Evolutionary conservation across 2,113 vertebrate genomes (phyloP).

Genomic region (Neogale vison): DNA sequence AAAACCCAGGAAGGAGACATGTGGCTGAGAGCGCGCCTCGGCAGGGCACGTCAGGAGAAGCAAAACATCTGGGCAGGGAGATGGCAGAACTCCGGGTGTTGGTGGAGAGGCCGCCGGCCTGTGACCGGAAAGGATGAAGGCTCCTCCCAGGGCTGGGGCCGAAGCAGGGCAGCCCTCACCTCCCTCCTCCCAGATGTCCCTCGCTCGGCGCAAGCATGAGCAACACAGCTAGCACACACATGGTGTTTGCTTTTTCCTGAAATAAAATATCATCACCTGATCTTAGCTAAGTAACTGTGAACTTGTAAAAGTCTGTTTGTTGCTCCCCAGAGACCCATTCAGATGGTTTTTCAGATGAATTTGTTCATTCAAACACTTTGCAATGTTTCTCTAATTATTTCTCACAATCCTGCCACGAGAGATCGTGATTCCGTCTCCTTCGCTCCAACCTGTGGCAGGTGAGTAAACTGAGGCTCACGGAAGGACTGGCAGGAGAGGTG

Average conservation of each 20-base stretch:
- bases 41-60: neutral
- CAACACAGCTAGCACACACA: constrained; percentile 63
- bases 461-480: constrained; percentile 41
- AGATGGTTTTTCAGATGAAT: constrained; percentile 74
- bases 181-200: neutral
- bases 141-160: neutral
- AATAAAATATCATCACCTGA: constrained; percentile 82
- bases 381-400: constrained; percentile 74
- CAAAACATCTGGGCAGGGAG: neutral
- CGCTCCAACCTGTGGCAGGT: neutral
- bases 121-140: neutral
- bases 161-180: neutral
- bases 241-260: constrained; percentile 77
- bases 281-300: constrained; percentile 81
- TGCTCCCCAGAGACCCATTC: constrained; percentile 65
- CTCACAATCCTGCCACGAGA: constrained; percentile 40
- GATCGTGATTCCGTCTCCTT: neutral
- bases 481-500: neutral
- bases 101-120: neutral
- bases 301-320: constrained; percentile 81
- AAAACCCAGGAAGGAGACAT: neutral
- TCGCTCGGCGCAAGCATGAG: neutral
- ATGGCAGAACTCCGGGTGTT: neutral
- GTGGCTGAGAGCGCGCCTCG: neutral
- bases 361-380: constrained; percentile 60